phyloP scores from a whole-genome alignment of 1,140 invertebrate genomes.

The Cydia amplana region DNA sequence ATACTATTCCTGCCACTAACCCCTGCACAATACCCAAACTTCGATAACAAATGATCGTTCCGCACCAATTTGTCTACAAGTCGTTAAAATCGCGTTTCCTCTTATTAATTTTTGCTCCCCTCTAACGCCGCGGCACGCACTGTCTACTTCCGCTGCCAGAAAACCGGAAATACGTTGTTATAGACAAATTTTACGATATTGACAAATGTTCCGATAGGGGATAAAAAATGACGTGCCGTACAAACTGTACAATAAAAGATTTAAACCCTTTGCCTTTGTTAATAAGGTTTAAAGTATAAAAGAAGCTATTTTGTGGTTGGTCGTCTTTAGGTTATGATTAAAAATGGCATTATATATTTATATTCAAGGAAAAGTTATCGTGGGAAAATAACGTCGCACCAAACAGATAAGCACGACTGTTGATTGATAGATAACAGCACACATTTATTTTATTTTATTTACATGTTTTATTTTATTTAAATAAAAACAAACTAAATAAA shows the following conservation, averaged over 20 bases:
- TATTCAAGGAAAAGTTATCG: constrained; percentile 15
- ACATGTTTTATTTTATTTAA: too few species aligned
- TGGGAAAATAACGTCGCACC: neutral
- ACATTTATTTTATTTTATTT: neutral
- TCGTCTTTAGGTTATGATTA: constrained; percentile 5
- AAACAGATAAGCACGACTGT: neutral
- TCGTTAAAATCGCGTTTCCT: constrained; percentile 76
- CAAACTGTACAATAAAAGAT: neutral
- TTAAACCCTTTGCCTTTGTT: neutral
- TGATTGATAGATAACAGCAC: neutral
- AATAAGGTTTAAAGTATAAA: neutral
- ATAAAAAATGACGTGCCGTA: constrained; percentile 29
- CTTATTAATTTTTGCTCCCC: constrained; percentile 74
- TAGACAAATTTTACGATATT: constrained; percentile 63
- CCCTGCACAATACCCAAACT: constrained; percentile 47
- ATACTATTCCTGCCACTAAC: neutral
- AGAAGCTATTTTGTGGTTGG: neutral
- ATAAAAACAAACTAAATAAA: too few species aligned
- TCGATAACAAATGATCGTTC: constrained; percentile 70
- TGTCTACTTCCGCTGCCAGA: constrained; percentile 43
- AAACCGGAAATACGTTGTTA: constrained; percentile 60
- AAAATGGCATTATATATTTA: constrained; percentile 22
- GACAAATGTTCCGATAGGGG: constrained; percentile 61
- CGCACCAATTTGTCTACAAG: constrained; percentile 67
- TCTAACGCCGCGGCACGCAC: constrained; percentile 33